phyloP scores from a whole-genome alignment of 2,797 vertebrate species.

The Cuculus canorus region DNA sequence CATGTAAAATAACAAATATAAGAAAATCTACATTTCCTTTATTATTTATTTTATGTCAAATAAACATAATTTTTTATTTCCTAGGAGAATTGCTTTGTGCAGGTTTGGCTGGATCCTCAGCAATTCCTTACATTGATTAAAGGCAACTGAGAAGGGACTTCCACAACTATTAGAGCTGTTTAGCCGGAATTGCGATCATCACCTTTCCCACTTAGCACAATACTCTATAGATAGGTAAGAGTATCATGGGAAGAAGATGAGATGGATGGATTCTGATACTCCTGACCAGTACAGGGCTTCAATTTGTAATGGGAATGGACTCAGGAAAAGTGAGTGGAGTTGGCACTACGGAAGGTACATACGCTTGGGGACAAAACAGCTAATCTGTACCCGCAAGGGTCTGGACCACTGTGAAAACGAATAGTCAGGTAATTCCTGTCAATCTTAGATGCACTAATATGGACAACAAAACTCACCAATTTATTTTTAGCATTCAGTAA shows the following conservation, averaged over 20 bases:
- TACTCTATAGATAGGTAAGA: background rate
- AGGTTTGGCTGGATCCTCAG: background rate
- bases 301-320: background rate
- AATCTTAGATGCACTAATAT: background rate
- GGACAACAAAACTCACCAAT: background rate
- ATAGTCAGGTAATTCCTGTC: background rate
- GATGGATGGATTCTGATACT: background rate
- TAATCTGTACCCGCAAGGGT: background rate
- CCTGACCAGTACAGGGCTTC: background rate
- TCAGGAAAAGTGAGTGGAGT: background rate
- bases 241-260: background rate
- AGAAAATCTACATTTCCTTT: background rate
- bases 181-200: background rate
- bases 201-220: background rate
- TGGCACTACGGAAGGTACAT: fast-evolving
- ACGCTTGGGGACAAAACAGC: background rate
- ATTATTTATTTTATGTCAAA: background rate
- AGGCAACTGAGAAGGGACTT: background rate
- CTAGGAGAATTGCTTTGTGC: background rate
- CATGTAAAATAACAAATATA: background rate
- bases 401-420: background rate
- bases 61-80: background rate
- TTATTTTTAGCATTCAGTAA: background rate
- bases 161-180: background rate
- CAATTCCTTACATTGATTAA: background rate